Evolutionary conservation across 1,140 invertebrate species (phyloP).

Genomic region (Aphelenchoides avenae): DNA sequence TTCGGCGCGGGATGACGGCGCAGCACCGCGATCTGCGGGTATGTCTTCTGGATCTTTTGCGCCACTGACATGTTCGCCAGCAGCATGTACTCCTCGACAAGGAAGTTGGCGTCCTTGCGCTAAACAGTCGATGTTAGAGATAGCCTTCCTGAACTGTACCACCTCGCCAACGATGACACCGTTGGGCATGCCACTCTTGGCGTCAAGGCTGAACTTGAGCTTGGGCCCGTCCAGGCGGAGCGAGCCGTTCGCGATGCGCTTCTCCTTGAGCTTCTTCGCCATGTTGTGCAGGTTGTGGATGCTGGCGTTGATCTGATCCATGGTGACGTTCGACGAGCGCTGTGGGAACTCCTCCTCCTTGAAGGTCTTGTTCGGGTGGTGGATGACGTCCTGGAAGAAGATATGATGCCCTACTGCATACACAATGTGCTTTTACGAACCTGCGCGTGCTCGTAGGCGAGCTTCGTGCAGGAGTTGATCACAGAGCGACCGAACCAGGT

Average conservation of each 20-base stretch:
- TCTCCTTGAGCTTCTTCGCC: constrained; percentile 41
- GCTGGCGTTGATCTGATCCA: constrained; percentile 7
- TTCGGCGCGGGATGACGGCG: constrained; percentile 82
- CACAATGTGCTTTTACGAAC: constrained; percentile 11
- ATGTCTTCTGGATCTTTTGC: constrained; percentile 72
- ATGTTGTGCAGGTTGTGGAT: constrained; percentile 33
- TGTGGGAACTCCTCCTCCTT: constrained; percentile 28
- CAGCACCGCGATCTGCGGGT: constrained; percentile 82
- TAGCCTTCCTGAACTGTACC: constrained; percentile 5
- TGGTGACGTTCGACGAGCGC: constrained; percentile 70
- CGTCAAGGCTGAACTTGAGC: constrained; percentile 47
- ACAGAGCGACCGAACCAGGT: constrained; percentile 85
- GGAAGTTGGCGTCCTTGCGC: constrained; percentile 77
- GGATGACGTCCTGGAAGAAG: constrained; percentile 64
- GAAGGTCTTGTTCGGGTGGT: constrained; percentile 70
- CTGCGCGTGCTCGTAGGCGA: constrained; percentile 58
- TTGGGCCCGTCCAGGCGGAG: constrained; percentile 54
- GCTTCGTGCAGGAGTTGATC: constrained; percentile 68
- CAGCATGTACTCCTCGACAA: constrained; percentile 98
- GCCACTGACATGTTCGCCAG: constrained; percentile 90
- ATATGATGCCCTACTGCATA: not conserved
- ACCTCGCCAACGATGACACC: constrained; percentile 42
- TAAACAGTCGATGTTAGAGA: constrained; percentile 13
- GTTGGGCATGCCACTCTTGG: constrained; percentile 53
- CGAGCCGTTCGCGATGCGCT: constrained; percentile 41